Conservation (phyloP, 2,113 vertebrate species). For the Callopanchax toddi region DNA sequence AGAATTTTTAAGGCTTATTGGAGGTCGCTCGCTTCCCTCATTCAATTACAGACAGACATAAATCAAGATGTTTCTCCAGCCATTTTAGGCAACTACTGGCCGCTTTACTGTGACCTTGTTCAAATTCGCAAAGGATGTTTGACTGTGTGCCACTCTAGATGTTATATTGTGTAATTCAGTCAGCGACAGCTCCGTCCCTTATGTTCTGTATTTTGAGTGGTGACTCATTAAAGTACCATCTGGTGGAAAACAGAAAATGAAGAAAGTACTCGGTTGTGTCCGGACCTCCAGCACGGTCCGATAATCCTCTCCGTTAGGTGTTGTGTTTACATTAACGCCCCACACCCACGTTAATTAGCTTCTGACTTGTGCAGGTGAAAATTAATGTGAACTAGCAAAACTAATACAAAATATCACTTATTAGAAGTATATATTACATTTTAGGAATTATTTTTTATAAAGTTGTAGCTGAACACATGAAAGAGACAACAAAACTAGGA, state of each 20-base stretch:
- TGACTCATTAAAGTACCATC: slow-evolving; percentile 70
- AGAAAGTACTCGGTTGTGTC: slow-evolving; percentile 27
- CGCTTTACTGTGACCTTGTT: slow-evolving; percentile 71
- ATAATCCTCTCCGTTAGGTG: slow-evolving; percentile 35
- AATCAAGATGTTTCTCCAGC: slow-evolving; percentile 52
- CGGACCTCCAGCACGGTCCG: slow-evolving; percentile 22
- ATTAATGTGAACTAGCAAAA: too few species aligned
- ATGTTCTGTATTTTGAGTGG: slow-evolving; percentile 53
- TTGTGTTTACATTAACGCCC: slow-evolving; percentile 9
- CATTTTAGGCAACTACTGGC: slow-evolving; percentile 56
- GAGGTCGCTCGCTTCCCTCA: slow-evolving; percentile 57
- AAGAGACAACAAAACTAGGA: too few species aligned
- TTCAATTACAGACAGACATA: slow-evolving; percentile 66
- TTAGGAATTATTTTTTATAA: too few species aligned
- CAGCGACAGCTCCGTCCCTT: slow-evolving; percentile 49
- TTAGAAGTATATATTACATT: too few species aligned
- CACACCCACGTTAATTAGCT: background rate
- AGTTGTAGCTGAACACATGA: too few species aligned
- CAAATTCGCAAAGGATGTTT: slow-evolving; percentile 56
- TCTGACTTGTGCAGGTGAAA: too few species aligned
- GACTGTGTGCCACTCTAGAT: slow-evolving; percentile 24
- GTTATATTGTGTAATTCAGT: slow-evolving; percentile 52
- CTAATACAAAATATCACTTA: too few species aligned
- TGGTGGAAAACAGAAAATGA: slow-evolving; percentile 60
- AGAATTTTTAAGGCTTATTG: slow-evolving; percentile 29